Evolutionary conservation across 2,113 vertebrate genomes (phyloP).

Genomic region (Vidua macroura): DNA sequence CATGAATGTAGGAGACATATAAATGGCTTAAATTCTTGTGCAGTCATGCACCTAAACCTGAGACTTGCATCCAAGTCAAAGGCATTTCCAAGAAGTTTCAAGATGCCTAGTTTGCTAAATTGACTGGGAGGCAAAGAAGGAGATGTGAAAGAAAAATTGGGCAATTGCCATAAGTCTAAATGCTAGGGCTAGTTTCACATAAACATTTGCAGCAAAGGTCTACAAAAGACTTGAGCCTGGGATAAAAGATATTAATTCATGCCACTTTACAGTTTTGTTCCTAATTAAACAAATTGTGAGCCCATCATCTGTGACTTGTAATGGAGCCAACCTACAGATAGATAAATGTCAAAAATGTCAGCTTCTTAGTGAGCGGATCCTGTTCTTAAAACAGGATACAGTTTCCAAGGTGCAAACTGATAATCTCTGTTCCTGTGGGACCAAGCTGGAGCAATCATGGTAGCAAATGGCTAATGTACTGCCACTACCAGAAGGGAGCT

Average conservation of each 20-base stretch:
- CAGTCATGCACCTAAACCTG: neutral
- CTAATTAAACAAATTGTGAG: neutral
- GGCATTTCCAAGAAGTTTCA: neutral
- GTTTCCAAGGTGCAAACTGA: neutral
- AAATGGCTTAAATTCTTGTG: neutral
- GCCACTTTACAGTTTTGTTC: neutral
- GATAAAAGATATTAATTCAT: neutral
- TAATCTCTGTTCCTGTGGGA: neutral
- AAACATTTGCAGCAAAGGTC: neutral
- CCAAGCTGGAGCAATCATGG: neutral
- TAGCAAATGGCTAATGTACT: neutral
- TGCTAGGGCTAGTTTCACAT: rapidly evolving
- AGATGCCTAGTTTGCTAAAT: neutral
- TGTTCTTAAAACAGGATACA: neutral
- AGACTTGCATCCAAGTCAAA: neutral
- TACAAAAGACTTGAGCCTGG: neutral
- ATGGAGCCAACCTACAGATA: neutral
- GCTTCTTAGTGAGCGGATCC: neutral
- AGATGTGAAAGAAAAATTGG: neutral
- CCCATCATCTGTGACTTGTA: neutral
- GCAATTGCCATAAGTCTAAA: neutral
- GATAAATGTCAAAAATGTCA: neutral
- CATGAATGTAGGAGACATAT: rapidly evolving
- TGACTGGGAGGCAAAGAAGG: neutral
- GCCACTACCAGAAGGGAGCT: neutral